Evolutionary conservation across 1,140 invertebrate species (phyloP).

Genomic region (Oscheius sp.): DNA sequence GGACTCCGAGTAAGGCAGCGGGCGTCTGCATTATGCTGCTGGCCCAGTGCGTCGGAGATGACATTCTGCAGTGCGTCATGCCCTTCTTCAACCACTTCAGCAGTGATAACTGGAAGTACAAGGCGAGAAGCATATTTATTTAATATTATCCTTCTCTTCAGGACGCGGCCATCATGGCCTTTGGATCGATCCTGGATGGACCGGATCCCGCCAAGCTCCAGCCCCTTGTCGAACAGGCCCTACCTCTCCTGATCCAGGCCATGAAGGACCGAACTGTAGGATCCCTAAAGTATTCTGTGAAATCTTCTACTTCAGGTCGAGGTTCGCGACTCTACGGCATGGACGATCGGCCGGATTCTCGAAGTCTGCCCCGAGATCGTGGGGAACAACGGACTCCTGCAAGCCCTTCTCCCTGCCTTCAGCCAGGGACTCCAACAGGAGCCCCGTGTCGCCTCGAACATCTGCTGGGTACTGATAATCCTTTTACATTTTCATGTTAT

Average conservation of each 20-base stretch:
- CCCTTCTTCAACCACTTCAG: conserved; percentile 97
- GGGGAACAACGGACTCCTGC: conserved; percentile 66
- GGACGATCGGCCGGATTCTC: conserved; percentile 95
- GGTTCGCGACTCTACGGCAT: conserved; percentile 93
- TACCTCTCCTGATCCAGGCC: conserved; percentile 86
- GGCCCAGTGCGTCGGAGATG: conserved; percentile 92
- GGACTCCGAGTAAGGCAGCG: conserved; percentile 98
- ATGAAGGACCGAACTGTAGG: conserved; percentile 79
- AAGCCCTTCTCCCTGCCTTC: conserved; percentile 76
- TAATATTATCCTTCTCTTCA: conserved; percentile 61
- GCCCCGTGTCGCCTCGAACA: conserved; percentile 91
- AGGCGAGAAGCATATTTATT: background rate
- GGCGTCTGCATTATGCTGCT: conserved; percentile 98
- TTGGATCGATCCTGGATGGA: conserved; percentile 91
- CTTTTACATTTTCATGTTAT: too few relatives aligned
- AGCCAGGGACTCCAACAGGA: conserved; percentile 81
- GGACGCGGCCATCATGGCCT: conserved; percentile 97
- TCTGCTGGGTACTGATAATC: conserved; percentile 77
- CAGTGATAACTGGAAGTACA: conserved; percentile 83
- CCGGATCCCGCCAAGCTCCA: conserved; percentile 81
- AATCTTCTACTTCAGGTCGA: conserved; percentile 66
- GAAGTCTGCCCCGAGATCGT: conserved; percentile 93
- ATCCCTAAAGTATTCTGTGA: background rate
- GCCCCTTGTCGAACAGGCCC: conserved; percentile 89
- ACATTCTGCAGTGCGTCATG: conserved; percentile 88